phyloP scores from a whole-genome alignment of 1,140 invertebrate genomes.

The Solenopsis fugax region DNA sequence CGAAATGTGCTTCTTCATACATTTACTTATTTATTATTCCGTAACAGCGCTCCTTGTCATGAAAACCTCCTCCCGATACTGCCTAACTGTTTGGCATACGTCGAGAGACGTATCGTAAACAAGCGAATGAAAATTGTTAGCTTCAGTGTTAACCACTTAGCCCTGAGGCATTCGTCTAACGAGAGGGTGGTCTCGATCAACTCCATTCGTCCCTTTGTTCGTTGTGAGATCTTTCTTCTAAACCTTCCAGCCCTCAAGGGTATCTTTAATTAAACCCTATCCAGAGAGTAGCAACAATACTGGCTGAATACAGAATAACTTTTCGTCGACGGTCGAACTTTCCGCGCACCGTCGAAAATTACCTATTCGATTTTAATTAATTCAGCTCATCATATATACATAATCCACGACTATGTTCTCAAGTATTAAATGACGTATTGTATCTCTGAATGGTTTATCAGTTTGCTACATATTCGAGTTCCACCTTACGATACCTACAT shows the following conservation, averaged over 20 bases:
- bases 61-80: not conserved
- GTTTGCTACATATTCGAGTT: not conserved
- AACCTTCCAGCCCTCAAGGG: constrained; percentile 33
- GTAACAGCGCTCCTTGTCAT: not conserved
- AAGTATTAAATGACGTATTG: not conserved
- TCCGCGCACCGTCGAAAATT: not conserved
- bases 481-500: not conserved
- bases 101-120: not conserved
- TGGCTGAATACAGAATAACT: constrained; percentile 34
- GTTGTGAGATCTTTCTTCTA: constrained; percentile 21
- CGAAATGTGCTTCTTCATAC: not conserved
- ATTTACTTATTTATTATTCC: not conserved
- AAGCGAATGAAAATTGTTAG: constrained; percentile 42
- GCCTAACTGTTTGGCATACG: not conserved
- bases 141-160: constrained; percentile 17
- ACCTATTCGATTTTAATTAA: constrained; percentile 15
- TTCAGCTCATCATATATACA: not conserved
- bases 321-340: constrained; percentile 4
- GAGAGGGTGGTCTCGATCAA: constrained; percentile 39
- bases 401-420: not conserved
- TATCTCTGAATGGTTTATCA: not conserved
- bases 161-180: constrained; percentile 45
- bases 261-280: constrained; percentile 53
- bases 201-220: constrained; percentile 36
- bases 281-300: constrained; percentile 29